Conservation (phyloP, 1,140 invertebrate genomes). For the Sminthurinus signatus region DNA sequence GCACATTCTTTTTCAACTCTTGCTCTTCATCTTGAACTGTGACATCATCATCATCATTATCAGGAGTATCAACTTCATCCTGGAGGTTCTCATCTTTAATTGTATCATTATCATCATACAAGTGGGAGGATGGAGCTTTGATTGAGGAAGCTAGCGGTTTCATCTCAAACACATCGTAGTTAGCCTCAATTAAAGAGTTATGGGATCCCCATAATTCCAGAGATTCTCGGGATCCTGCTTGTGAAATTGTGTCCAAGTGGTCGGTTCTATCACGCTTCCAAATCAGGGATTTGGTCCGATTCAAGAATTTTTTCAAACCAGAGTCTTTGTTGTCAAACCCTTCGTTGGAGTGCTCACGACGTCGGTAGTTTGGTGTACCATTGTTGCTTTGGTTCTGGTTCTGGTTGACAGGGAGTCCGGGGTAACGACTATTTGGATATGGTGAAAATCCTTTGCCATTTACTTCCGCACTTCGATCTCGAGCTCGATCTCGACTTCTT, state of each 20-base stretch:
- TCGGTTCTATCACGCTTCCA: constrained; percentile 22
- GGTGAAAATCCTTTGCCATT: background rate
- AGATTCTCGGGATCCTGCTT: constrained; percentile 11
- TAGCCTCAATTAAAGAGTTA: constrained; percentile 23
- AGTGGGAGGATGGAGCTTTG: background rate
- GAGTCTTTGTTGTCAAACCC: constrained; percentile 27
- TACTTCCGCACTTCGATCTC: background rate
- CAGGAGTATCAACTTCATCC: background rate
- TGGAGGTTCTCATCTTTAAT: background rate
- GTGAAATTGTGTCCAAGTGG: constrained; percentile 32
- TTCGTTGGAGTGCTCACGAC: constrained; percentile 5
- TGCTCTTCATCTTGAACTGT: too few species aligned
- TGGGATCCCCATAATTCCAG: constrained; percentile 36
- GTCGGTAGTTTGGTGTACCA: constrained; percentile 13
- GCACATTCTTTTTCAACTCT: background rate
- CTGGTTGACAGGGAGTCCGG: background rate
- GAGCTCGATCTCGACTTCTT: too few species aligned
- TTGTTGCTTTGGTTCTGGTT: too few species aligned
- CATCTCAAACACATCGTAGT: constrained; percentile 16
- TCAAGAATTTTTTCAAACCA: constrained; percentile 37
- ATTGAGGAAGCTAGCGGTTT: constrained; percentile 5
- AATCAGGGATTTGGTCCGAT: constrained; percentile 38
- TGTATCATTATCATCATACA: constrained; percentile 11
- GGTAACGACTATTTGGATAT: background rate
- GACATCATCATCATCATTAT: too few species aligned